Percentiles rank a stretch among this genome's conserved stretches.
These are phyloP conservation scores for Eretmocerus hayati DNA, from an alignment of 2,888 invertebrate genomes.

Conservation along the genomic window DNA sequence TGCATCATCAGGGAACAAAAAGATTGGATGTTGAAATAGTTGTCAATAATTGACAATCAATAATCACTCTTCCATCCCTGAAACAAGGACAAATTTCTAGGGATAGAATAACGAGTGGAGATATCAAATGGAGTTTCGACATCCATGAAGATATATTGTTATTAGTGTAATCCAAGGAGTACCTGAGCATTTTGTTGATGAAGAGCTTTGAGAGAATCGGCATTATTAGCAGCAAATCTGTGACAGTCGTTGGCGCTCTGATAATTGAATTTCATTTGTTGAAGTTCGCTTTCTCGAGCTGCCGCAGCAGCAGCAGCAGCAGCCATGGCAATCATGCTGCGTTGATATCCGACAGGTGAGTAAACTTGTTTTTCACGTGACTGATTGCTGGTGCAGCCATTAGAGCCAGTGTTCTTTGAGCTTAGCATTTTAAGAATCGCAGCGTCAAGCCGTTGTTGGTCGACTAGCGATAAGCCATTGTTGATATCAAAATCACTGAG, in stretches of 20 bases:
- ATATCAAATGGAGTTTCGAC: too few species aligned
- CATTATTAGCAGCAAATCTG: slow-evolving; percentile 36
- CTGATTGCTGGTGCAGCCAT: slow-evolving; percentile 5
- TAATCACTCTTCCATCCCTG: too few species aligned
- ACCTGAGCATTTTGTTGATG: slow-evolving; percentile 27
- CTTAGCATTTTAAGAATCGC: slow-evolving; percentile 35
- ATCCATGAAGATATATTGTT: too few species aligned
- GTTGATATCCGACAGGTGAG: slow-evolving; percentile 39
- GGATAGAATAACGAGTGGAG: too few species aligned
- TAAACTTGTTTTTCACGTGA: slow-evolving; percentile 28
- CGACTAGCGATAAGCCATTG: slow-evolving; percentile 4
- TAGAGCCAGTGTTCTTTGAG: slow-evolving; percentile 26
- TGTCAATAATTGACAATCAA: too few species aligned
- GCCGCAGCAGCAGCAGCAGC: slow-evolving; percentile 25
- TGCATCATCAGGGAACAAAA: too few species aligned
- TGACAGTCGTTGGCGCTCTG: slow-evolving; percentile 35
- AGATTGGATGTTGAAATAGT: too few species aligned
- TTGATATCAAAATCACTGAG: slow-evolving; percentile 7
- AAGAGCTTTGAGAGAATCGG: slow-evolving; percentile 33
- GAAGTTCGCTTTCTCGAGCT: slow-evolving; percentile 28
- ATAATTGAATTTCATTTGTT: slow-evolving; percentile 36
- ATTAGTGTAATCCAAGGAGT: background rate
- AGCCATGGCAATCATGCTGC: slow-evolving; percentile 29
- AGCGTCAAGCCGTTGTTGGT: slow-evolving; percentile 36
- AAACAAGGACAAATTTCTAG: too few species aligned